Evolutionary conservation across 2,888 invertebrate species (phyloP), one percentile per base, ranked within the genome.

Genomic region (Noctua pronuba): DNA sequence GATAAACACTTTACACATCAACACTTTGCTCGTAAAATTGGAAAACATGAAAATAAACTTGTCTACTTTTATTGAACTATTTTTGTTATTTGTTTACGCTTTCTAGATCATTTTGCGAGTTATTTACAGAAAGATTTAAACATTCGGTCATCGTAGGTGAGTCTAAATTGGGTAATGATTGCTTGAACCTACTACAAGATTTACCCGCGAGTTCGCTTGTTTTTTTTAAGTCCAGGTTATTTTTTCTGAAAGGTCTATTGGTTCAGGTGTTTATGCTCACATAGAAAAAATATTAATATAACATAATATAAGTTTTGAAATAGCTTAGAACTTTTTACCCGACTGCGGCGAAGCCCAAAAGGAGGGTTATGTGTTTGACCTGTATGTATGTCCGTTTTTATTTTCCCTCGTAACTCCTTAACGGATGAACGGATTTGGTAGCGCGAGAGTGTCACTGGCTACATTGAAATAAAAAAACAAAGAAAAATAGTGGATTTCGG

Each of bases 51-150:
- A 44, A 52, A 77, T 49, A 55, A 71, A 62, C 38, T 55, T 64
- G 21, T 73, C 69, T 73, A 46, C 58, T 69, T 82, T 60, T 38
- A 69, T 65, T 65, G 10, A 5, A 35, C 52, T 89, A 84, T 88
- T 87, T 87, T 82, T 84, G 80, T 74, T 72, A 65, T 79, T 65
- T 88, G 84, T 88, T 89, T 86, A 86, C 80, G 82, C 74, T 77
- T 75, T 83, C 66, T 41, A 44, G 41, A 70, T 21, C 38, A 69
- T 60, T 75, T 72, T 67, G 58, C 24, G 31, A 11, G 58, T 41
- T 75, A 52, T 83, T 49, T 52, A 41, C 13, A 77, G 31, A 28
- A n/a, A 5, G 1, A 28, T 76, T 65, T 58, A 70, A 41, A 35
- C n/a, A 46, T 85, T 73, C 70, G 64, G 73, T 64, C 77, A 81